A percentile compares a stretch with the other conserved stretches of the same genome.
These are phyloP conservation scores for Turdus rufiventris DNA, from an alignment of 2,113 vertebrate species.

Conservation along the genomic window DNA sequence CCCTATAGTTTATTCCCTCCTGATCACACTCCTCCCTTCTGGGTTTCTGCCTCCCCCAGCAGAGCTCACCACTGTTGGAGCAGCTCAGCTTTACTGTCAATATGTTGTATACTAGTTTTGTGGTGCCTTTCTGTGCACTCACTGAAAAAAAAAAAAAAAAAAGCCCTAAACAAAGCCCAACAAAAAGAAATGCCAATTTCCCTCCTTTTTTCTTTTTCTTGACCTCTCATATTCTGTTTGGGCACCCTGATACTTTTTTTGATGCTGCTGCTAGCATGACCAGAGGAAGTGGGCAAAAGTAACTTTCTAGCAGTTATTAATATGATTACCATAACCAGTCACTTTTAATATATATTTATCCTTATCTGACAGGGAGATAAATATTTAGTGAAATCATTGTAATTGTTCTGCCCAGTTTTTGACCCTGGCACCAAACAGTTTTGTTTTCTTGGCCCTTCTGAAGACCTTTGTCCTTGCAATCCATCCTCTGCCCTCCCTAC, in stretches of 20 bases:
- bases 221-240: background rate
- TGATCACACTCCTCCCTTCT: background rate
- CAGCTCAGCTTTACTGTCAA: background rate
- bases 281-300: background rate
- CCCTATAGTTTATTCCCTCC: background rate
- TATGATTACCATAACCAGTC: background rate
- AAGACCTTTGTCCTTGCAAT: background rate
- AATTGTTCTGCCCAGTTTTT: background rate
- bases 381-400: background rate
- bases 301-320: background rate
- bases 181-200: background rate
- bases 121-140: background rate
- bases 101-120: background rate
- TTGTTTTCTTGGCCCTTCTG: background rate
- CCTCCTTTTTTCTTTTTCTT: background rate
- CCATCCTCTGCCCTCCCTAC: background rate
- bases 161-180: background rate
- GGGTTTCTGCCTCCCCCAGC: background rate
- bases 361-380: background rate
- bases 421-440: background rate
- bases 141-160: background rate
- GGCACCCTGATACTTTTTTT: background rate
- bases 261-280: background rate
- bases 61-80: background rate
- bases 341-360: background rate